These are phyloP conservation scores for Tineola bisselliella DNA, from an alignment of 2,888 invertebrate species.

Conservation along the genomic window DNA sequence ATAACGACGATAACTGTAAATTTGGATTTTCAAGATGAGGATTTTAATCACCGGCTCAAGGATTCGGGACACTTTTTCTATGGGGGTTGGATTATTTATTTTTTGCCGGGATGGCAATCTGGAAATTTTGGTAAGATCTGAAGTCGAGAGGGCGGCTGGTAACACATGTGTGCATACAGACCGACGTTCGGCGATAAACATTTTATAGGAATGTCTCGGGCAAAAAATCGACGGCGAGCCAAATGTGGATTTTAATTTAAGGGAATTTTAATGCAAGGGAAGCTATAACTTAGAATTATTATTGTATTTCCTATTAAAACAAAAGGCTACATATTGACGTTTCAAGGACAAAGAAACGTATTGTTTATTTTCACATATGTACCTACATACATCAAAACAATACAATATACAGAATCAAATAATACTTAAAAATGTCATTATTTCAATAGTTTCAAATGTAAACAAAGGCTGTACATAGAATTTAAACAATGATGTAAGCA, in stretches of 20 bases:
- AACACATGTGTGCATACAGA: conserved; percentile 51
- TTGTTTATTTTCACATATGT: too few relatives aligned
- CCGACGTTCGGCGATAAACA: conserved; percentile 56
- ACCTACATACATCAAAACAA: too few relatives aligned
- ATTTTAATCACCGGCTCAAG: conserved; percentile 48
- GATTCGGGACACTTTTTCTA: conserved; percentile 59
- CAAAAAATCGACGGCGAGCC: conserved; percentile 58
- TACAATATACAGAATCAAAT: too few relatives aligned
- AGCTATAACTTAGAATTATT: conserved; percentile 47
- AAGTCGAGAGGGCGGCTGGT: conserved; percentile 42
- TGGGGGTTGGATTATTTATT: conserved; percentile 56
- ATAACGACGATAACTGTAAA: conserved; percentile 49
- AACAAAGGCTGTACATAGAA: too few relatives aligned
- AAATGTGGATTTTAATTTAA: conserved; percentile 57
- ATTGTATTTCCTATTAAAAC: neutral
- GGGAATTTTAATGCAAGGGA: conserved; percentile 41
- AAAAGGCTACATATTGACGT: neutral
- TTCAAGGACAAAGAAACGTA: neutral
- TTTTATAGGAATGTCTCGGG: conserved; percentile 64
- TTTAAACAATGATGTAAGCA: neutral
- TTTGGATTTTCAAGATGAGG: conserved; percentile 47
- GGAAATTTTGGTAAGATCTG: conserved; percentile 64
- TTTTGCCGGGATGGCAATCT: conserved; percentile 67
- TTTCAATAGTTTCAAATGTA: neutral
- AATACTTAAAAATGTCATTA: too few relatives aligned